These are phyloP conservation scores for Progne subis DNA, from an alignment of 2,113 vertebrate genomes.

Conservation along the genomic window DNA sequence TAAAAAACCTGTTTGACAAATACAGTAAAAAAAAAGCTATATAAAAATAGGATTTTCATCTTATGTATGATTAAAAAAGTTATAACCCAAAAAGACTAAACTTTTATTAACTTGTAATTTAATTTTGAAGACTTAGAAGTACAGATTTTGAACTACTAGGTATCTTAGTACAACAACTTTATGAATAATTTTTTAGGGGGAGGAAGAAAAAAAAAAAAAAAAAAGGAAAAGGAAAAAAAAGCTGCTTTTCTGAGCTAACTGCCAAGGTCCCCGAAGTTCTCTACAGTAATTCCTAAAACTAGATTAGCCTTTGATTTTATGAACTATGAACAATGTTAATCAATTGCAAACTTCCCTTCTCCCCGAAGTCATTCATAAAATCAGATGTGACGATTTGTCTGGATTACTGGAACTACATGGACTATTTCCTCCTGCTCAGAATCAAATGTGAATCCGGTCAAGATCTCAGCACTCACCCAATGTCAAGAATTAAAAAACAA, in stretches of 20 bases:
- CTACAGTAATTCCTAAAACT: constrained; percentile 11
- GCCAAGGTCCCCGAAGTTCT: not conserved
- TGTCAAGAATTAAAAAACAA: not conserved
- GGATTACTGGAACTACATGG: constrained; percentile 49
- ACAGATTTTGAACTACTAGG: not conserved
- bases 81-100: not conserved
- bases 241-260: not conserved
- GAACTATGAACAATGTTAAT: constrained; percentile 51
- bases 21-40: not conserved
- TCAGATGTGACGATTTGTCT: constrained; percentile 29
- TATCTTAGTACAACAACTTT: not conserved
- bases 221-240: not conserved
- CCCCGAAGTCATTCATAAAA: constrained; percentile 30
- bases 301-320: constrained; percentile 41
- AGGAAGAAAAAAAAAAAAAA: not conserved
- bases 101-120: not conserved
- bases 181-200: not conserved
- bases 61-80: not conserved
- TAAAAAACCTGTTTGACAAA: not conserved
- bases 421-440: constrained; percentile 50
- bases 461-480: constrained; percentile 17
- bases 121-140: not conserved
- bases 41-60: not conserved
- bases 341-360: constrained; percentile 34
- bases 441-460: constrained; percentile 55